These are phyloP conservation scores for Oriolus oriolus DNA, from an alignment of 2,113 vertebrate species.

Conservation along the genomic window DNA sequence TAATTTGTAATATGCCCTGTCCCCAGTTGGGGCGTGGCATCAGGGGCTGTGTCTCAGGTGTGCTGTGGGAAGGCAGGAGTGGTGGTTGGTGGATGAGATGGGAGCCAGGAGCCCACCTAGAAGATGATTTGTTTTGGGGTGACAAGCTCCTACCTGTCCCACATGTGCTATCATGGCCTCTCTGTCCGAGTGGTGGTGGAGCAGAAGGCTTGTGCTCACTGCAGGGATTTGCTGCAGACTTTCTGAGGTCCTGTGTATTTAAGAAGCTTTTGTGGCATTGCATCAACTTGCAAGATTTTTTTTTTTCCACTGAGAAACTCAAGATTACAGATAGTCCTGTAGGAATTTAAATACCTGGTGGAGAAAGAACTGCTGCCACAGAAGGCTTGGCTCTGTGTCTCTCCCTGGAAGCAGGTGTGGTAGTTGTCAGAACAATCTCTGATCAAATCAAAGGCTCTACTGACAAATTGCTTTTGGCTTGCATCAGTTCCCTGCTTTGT, in stretches of 20 bases:
- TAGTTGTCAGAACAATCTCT: background rate
- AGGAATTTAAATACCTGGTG: background rate
- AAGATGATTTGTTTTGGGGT: background rate
- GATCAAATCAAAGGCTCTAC: background rate
- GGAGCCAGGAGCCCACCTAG: background rate
- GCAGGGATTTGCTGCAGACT: background rate
- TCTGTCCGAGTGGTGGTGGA: background rate
- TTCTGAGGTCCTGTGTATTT: background rate
- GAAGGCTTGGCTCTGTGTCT: background rate
- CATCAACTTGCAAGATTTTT: background rate
- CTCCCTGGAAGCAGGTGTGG: background rate
- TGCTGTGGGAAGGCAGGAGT: background rate
- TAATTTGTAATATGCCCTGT: background rate
- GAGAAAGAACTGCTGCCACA: background rate
- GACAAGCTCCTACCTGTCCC: background rate
- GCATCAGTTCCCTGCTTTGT: background rate
- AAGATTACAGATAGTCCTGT: background rate
- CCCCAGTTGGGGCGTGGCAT: background rate
- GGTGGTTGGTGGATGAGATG: background rate
- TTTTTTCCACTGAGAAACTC: background rate
- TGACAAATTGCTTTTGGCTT: slow-evolving; percentile 17
- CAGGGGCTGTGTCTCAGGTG: background rate
- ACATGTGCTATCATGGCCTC: background rate
- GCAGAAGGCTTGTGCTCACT: background rate
- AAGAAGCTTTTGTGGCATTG: background rate